These are phyloP conservation scores for Tipula unca DNA, from an alignment of 2,888 invertebrate species.

Conservation along the genomic window DNA sequence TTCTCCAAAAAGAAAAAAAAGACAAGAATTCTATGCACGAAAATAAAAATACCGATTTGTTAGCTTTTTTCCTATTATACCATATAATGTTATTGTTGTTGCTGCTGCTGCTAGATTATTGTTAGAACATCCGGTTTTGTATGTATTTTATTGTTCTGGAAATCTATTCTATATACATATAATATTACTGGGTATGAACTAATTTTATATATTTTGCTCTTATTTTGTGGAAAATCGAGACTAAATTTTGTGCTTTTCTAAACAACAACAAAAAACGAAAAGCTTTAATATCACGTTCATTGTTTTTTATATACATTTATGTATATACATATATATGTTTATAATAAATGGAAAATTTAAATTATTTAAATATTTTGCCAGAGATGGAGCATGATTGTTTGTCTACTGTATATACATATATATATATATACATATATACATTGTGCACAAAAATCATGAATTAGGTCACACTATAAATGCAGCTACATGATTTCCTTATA, in stretches of 20 bases:
- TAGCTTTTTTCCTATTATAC: neutral
- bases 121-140: neutral
- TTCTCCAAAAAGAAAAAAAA: neutral
- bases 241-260: neutral
- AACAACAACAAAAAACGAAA: neutral
- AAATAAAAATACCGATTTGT: neutral
- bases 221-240: neutral
- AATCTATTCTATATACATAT: neutral
- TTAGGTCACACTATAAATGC: neutral
- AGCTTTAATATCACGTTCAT: neutral
- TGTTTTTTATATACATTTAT: neutral
- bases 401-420: neutral
- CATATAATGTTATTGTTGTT: neutral
- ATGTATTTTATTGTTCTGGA: neutral
- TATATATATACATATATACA: neutral
- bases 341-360: neutral
- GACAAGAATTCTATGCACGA: neutral
- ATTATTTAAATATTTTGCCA: neutral
- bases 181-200: too few species aligned
- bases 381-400: neutral
- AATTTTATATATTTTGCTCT: neutral
- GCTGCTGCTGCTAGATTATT: neutral
- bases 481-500: neutral
- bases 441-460: neutral
- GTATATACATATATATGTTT: neutral